Conservation (phyloP, 92 coral and sea anemone species). For the Palythoa heliodiscus region DNA sequence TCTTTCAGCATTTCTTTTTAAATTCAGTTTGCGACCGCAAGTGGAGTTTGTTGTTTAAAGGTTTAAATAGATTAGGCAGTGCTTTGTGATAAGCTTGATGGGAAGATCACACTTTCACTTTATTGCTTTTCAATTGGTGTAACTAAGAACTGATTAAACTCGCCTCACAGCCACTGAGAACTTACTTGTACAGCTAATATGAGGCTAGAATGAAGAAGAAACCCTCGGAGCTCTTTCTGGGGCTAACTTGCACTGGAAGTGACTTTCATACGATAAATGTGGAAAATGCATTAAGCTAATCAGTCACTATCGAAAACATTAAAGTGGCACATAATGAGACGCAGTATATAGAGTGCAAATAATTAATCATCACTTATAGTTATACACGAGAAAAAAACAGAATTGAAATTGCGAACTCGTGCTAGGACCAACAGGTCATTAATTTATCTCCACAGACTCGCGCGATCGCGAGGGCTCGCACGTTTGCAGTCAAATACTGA, state of each 20-base stretch:
- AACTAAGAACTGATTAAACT: not conserved
- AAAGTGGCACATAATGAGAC: not conserved
- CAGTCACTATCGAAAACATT: not conserved
- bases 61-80: conserved; percentile 35
- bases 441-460: not conserved
- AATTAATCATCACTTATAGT: not conserved
- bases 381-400: not conserved
- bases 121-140: conserved; percentile 19
- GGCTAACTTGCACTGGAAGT: not conserved
- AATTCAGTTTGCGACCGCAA: conserved; percentile 17
- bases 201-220: not conserved
- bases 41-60: conserved; percentile 7
- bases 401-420: not conserved
- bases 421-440: not conserved
- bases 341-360: not conserved
- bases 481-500: not conserved
- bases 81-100: conserved; percentile 20
- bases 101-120: not conserved
- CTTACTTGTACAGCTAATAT: not conserved
- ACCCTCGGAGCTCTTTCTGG: not conserved
- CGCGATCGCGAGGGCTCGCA: not conserved
- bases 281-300: not conserved
- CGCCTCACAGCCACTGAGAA: not conserved
- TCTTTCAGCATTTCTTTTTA: conserved; percentile 38
- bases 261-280: not conserved